Conservation (phyloP, 2,113 vertebrate species). For the Vidua chalybeata region DNA sequence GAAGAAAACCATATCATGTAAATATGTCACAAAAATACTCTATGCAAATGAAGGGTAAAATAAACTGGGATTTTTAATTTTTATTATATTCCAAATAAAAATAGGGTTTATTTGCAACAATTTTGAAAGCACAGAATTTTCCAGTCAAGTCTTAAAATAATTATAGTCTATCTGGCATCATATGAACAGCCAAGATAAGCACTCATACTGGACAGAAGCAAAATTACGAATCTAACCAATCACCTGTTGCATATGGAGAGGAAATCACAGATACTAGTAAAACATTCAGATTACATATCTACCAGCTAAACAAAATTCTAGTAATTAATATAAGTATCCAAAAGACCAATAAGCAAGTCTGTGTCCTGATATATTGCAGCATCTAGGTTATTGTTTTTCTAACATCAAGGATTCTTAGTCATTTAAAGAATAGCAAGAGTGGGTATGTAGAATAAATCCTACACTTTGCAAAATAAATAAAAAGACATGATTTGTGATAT, state of each 20-base stretch:
- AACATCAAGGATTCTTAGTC: not conserved
- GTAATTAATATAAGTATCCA: not conserved
- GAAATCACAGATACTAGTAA: not conserved
- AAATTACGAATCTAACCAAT: not conserved
- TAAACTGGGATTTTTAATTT: not conserved
- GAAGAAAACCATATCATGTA: not conserved
- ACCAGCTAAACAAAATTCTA: not conserved
- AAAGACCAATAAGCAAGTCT: not conserved
- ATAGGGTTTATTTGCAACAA: not conserved
- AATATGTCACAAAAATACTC: not conserved
- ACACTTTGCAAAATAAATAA: not conserved
- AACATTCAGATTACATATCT: not conserved
- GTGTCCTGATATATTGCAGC: not conserved
- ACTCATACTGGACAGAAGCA: not conserved
- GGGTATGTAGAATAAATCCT: not conserved
- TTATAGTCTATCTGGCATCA: not conserved
- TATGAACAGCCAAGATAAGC: not conserved
- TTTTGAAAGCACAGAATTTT: not conserved
- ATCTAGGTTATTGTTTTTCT: not conserved
- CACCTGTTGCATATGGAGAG: not conserved
- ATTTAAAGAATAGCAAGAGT: not conserved
- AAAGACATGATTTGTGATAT: not conserved
- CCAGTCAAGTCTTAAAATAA: not conserved
- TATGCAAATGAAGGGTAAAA: not conserved
- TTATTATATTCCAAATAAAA: not conserved